These are phyloP conservation scores for Matsumurasca onukii DNA, from an alignment of 1,140 invertebrate genomes.

Conservation along the genomic window DNA sequence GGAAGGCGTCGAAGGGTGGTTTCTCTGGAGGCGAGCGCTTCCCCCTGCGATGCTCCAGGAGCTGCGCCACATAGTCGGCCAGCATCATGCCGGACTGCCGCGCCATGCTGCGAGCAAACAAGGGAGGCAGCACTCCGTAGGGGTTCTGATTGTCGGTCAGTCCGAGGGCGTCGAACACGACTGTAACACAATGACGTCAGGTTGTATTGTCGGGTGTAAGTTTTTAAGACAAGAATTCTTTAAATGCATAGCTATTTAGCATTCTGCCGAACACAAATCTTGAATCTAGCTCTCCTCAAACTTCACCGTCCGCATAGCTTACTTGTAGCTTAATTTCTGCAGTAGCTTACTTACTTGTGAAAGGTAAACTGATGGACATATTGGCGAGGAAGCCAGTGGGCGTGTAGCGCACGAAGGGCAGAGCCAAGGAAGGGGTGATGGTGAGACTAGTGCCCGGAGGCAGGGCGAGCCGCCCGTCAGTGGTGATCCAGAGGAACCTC, in stretches of 20 bases:
- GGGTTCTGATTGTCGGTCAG: conserved; percentile 84
- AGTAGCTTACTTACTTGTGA: conserved; percentile 80
- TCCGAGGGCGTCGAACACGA: conserved; percentile 80
- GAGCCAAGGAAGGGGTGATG: conserved; percentile 74
- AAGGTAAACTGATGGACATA: conserved; percentile 81
- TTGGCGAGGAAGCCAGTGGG: conserved; percentile 82
- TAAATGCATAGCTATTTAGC: no score
- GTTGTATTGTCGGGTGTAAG: no score
- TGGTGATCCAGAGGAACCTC: conserved; percentile 77
- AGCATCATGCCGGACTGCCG: conserved; percentile 66
- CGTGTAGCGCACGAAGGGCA: conserved; percentile 80
- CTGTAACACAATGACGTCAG: conserved; percentile 52
- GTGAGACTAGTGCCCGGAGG: conserved; percentile 78
- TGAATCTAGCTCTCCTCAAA: no score
- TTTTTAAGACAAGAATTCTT: no score
- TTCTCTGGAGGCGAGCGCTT: conserved; percentile 53
- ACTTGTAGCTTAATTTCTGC: no score
- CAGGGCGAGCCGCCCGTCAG: conserved; percentile 74
- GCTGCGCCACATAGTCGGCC: conserved; percentile 68
- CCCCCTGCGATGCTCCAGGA: conserved; percentile 63
- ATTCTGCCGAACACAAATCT: no score
- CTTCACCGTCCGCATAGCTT: no score
- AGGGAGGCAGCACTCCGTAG: conserved; percentile 71
- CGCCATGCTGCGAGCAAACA: conserved; percentile 65
- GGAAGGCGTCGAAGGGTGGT: conserved; percentile 52